A percentile compares a stretch with the other conserved stretches of the same genome.
Conservation (phyloP, 2,888 invertebrate genomes). For the Sericinus montela region DNA sequence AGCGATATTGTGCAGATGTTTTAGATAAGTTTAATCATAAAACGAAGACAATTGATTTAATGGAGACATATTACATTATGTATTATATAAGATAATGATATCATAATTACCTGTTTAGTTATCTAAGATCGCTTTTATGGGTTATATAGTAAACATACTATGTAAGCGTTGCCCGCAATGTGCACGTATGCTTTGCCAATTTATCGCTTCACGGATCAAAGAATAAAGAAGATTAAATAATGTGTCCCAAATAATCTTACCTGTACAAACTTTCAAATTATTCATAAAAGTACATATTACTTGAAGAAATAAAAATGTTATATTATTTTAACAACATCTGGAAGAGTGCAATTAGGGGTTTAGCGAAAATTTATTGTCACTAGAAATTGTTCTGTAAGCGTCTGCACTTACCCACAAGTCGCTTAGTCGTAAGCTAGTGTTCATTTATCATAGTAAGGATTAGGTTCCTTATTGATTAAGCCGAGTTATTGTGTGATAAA, state of each 20-base stretch:
- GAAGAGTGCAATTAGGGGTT: background rate
- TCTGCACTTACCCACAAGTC: background rate
- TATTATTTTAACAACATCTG: slow-evolving; percentile 4
- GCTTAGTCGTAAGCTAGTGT: background rate
- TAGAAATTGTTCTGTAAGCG: slow-evolving; percentile 1
- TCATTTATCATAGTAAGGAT: slow-evolving; percentile 15
- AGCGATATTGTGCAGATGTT: slow-evolving; percentile 47
- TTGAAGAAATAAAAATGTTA: no score
- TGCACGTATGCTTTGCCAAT: slow-evolving; percentile 54
- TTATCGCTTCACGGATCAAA: slow-evolving; percentile 67
- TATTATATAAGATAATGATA: no score
- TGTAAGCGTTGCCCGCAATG: slow-evolving; percentile 42
- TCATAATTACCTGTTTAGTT: no score
- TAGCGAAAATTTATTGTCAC: slow-evolving; percentile 4
- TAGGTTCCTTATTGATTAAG: background rate
- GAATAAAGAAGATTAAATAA: slow-evolving; percentile 31
- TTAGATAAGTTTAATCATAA: slow-evolving; percentile 42
- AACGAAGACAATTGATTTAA: slow-evolving; percentile 24
- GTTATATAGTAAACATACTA: no score
- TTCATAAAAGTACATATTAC: no score
- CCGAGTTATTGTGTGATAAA: background rate
- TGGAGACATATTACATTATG: background rate
- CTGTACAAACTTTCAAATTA: no score
- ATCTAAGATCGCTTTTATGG: no score
- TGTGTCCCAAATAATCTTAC: background rate